phyloP scores from a whole-genome alignment of 2,797 vertebrate genomes.

The Periophthalmus magnuspinnatus region DNA sequence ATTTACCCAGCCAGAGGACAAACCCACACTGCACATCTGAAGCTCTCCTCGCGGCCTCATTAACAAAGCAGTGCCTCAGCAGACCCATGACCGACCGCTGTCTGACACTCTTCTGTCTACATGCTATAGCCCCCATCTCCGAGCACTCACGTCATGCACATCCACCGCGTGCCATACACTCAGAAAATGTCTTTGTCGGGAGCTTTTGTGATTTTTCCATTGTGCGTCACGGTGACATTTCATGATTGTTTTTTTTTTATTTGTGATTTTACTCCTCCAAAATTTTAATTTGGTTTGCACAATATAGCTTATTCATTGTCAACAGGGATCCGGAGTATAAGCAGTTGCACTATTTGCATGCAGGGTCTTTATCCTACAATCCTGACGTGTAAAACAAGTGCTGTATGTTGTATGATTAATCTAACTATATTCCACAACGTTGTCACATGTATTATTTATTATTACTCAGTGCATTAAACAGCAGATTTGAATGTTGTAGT shows the following conservation, averaged over 20 bases:
- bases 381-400: too few species aligned
- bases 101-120: slow-evolving; percentile 39
- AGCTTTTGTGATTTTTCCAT: not conserved
- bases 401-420: not conserved
- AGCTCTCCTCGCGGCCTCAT: slow-evolving; percentile 23
- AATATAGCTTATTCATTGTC: too few species aligned
- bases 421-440: not conserved
- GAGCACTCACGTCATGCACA: slow-evolving; percentile 8
- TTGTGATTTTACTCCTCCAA: too few species aligned
- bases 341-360: too few species aligned
- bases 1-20: slow-evolving; percentile 22
- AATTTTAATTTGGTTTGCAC: too few species aligned
- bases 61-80: slow-evolving; percentile 26
- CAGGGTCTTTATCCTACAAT: too few species aligned
- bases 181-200: not conserved
- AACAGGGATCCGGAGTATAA: too few species aligned
- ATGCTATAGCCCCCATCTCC: slow-evolving; percentile 20
- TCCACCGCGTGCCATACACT: not conserved
- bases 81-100: slow-evolving; percentile 29
- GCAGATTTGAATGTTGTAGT: slow-evolving; percentile 35
- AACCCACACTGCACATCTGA: slow-evolving; percentile 25
- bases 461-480: slow-evolving; percentile 38
- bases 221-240: too few species aligned
- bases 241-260: too few species aligned
- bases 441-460: not conserved